A percentile compares a stretch with the other conserved stretches of the same genome.
These are phyloP conservation scores for Chrysolina haemoptera DNA, from an alignment of 2,888 invertebrate genomes.

Conservation along the genomic window DNA sequence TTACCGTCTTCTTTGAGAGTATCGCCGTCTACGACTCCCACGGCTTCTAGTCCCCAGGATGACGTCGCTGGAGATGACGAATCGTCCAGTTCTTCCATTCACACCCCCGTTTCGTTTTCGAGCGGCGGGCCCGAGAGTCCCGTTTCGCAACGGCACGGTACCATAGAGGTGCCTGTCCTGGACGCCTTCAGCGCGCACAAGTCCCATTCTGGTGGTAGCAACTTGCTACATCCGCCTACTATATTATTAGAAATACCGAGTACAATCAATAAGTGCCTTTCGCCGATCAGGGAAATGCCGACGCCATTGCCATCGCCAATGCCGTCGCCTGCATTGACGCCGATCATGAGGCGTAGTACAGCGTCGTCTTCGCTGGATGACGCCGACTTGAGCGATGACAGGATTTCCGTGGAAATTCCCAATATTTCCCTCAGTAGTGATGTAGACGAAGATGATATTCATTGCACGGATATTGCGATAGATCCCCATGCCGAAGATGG, in stretches of 20 bases:
- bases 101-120: slow-evolving; percentile 75
- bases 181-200: slow-evolving; percentile 81
- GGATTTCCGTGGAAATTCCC: slow-evolving; percentile 69
- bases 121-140: slow-evolving; percentile 78
- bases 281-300: slow-evolving; percentile 84
- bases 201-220: slow-evolving; percentile 72
- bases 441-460: slow-evolving; percentile 66
- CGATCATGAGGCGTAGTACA: slow-evolving; percentile 70
- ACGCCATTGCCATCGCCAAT: slow-evolving; percentile 83
- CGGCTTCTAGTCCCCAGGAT: slow-evolving; percentile 83
- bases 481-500: slow-evolving; percentile 69
- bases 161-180: slow-evolving; percentile 76
- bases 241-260: slow-evolving; percentile 85
- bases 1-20: slow-evolving; percentile 76
- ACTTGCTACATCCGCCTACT: slow-evolving; percentile 80
- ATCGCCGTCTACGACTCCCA: slow-evolving; percentile 81
- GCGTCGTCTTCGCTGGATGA: slow-evolving; percentile 71
- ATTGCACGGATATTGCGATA: slow-evolving; percentile 65
- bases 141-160: slow-evolving; percentile 61
- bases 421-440: slow-evolving; percentile 67
- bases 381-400: slow-evolving; percentile 71
- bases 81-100: slow-evolving; percentile 79
- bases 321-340: slow-evolving; percentile 80
- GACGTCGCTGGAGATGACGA: slow-evolving; percentile 80
- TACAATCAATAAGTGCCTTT: slow-evolving; percentile 83